Conservation (phyloP, 2,113 vertebrate species). For the Mastomys coucha region DNA sequence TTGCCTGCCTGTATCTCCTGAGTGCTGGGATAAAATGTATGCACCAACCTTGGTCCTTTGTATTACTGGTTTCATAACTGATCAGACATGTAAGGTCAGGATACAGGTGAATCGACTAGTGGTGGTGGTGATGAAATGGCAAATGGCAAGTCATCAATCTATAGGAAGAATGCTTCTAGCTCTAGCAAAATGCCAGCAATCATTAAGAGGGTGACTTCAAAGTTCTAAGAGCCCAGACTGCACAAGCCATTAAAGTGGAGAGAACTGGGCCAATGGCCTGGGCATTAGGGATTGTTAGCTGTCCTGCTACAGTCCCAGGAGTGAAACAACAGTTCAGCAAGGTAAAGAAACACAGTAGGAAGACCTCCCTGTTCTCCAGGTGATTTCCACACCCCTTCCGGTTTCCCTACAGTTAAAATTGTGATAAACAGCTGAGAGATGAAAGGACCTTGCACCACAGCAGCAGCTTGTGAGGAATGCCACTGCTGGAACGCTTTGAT, state of each 20-base stretch:
- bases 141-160: not conserved
- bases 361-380: not conserved
- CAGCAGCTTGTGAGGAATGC: conserved; percentile 5
- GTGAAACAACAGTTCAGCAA: not conserved
- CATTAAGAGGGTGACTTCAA: not conserved
- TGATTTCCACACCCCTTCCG: not conserved
- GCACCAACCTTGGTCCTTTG: not conserved
- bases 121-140: not conserved
- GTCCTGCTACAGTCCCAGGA: accelerated
- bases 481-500: conserved; percentile 50
- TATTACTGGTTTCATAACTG: not conserved
- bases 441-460: not conserved
- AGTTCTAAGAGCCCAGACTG: not conserved
- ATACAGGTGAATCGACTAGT: not conserved
- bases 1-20: not conserved
- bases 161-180: not conserved
- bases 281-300: not conserved
- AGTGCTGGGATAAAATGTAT: not conserved
- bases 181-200: not conserved
- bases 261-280: not conserved
- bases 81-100: not conserved
- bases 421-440: conserved; percentile 45
- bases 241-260: not conserved
- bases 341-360: not conserved
- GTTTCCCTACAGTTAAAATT: conserved; percentile 39